phyloP scores from a whole-genome alignment of 1,140 invertebrate genomes.

The Episyrphus balteatus region DNA sequence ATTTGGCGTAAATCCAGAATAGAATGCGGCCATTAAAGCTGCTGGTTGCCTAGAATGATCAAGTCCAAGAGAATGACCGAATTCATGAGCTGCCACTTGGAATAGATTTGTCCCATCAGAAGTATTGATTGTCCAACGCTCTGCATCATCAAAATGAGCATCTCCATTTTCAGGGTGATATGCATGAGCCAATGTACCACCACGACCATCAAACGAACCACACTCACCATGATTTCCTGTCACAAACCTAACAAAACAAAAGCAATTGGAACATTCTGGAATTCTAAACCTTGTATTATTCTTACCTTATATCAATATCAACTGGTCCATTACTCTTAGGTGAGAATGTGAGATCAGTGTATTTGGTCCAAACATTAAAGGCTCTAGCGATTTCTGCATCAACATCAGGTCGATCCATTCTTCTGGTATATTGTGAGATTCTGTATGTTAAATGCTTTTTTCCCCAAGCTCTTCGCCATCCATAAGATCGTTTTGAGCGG shows the following conservation, averaged over 20 bases:
- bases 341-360: conserved; percentile 74
- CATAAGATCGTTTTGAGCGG: conserved; percentile 71
- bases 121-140: conserved; percentile 72
- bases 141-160: conserved; percentile 85
- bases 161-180: conserved; percentile 93
- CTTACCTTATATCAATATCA: conserved; percentile 73
- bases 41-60: conserved; percentile 78
- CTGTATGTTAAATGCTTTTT: conserved; percentile 80
- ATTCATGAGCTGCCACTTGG: conserved; percentile 92
- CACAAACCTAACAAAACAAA: conserved; percentile 49
- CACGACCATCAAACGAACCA: conserved; percentile 86
- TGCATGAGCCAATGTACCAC: conserved; percentile 82
- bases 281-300: background rate
- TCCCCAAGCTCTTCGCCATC: conserved; percentile 86
- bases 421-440: conserved; percentile 77
- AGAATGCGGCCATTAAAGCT: conserved; percentile 92
- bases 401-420: conserved; percentile 55
- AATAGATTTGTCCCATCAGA: conserved; percentile 79
- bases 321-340: conserved; percentile 63
- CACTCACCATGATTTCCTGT: conserved; percentile 84
- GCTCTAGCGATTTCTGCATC: conserved; percentile 73
- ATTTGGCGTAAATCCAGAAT: conserved; percentile 72
- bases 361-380: conserved; percentile 75
- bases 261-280: background rate
- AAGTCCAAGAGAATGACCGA: conserved; percentile 85